Conservation (phyloP, 1,140 invertebrate genomes). For the Leptinotarsa texana region DNA sequence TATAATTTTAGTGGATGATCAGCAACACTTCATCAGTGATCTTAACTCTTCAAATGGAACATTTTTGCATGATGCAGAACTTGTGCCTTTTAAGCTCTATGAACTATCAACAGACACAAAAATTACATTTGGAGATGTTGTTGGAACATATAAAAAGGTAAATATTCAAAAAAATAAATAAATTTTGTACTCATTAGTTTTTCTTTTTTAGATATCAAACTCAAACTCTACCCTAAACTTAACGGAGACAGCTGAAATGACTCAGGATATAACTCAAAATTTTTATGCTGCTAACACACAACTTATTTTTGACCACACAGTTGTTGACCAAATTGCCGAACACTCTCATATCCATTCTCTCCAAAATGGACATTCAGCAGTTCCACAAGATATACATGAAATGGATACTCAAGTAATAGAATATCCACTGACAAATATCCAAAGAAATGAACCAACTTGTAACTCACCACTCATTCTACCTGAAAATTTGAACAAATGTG, state of each 20-base stretch:
- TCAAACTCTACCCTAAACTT: slow-evolving; percentile 9
- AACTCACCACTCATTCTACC: neutral
- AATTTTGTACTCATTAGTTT: neutral
- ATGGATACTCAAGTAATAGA: slow-evolving; percentile 29
- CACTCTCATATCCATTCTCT: neutral
- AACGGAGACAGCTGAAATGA: slow-evolving; percentile 23
- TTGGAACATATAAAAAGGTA: slow-evolving; percentile 36
- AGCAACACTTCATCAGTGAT: slow-evolving; percentile 47
- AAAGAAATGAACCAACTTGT: neutral
- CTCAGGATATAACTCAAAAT: slow-evolving; percentile 34
- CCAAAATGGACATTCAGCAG: slow-evolving; percentile 2
- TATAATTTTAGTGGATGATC: slow-evolving; percentile 43
- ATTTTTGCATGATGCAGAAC: slow-evolving; percentile 37
- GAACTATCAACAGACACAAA: slow-evolving; percentile 34
- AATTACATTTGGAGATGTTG: slow-evolving; percentile 43
- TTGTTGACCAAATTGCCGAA: neutral
- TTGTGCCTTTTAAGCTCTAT: slow-evolving; percentile 44
- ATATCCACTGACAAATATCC: slow-evolving; percentile 9
- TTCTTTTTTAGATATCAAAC: slow-evolving; percentile 10
- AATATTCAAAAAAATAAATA: neutral
- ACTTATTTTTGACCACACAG: slow-evolving; percentile 27
- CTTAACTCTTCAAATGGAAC: slow-evolving; percentile 50
- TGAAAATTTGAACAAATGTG: neutral
- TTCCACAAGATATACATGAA: slow-evolving; percentile 20
- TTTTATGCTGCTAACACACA: slow-evolving; percentile 40